Evolutionary conservation across 2,113 vertebrate species (phyloP).

Genomic region (Chaenogobius annularis): DNA sequence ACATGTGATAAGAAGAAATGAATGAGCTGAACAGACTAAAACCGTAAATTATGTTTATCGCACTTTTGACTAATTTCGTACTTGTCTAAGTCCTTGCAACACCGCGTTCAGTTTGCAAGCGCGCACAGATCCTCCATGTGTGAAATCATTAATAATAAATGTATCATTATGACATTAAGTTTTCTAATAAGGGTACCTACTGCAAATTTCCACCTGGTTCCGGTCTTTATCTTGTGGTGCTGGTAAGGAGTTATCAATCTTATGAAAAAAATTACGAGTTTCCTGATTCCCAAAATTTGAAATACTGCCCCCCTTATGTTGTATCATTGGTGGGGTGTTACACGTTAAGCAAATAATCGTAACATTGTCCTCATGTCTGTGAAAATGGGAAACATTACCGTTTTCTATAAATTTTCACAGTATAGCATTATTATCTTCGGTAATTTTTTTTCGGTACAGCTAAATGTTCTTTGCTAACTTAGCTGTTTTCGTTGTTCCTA

Average conservation of each 20-base stretch:
- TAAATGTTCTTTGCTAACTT: too few relatives aligned
- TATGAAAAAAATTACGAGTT: not conserved
- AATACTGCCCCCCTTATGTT: not conserved
- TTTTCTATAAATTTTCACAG: too few relatives aligned
- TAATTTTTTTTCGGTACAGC: too few relatives aligned
- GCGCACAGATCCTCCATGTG: constrained; percentile 73
- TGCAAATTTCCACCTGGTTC: constrained; percentile 73
- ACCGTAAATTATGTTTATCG: not conserved
- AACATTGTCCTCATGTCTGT: too few relatives aligned
- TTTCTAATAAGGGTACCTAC: not conserved
- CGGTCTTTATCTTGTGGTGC: constrained; percentile 84
- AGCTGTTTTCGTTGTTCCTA: too few relatives aligned
- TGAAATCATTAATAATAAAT: constrained; percentile 27
- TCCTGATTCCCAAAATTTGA: not conserved
- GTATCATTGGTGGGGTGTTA: too few relatives aligned
- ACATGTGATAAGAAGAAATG: not conserved
- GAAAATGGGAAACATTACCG: too few relatives aligned
- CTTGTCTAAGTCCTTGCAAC: constrained; percentile 81
- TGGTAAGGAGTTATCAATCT: constrained; percentile 1
- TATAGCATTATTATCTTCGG: too few relatives aligned
- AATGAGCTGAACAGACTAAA: not conserved
- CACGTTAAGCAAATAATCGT: too few relatives aligned
- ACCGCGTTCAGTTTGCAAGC: constrained; percentile 77
- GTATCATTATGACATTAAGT: not conserved
- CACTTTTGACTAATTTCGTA: constrained; percentile 61